Evolutionary conservation across 35 echinoderm and acorn worm species (phyloP), one percentile per base, ranked within the genome.

Genomic region (Acanthaster planci): DNA sequence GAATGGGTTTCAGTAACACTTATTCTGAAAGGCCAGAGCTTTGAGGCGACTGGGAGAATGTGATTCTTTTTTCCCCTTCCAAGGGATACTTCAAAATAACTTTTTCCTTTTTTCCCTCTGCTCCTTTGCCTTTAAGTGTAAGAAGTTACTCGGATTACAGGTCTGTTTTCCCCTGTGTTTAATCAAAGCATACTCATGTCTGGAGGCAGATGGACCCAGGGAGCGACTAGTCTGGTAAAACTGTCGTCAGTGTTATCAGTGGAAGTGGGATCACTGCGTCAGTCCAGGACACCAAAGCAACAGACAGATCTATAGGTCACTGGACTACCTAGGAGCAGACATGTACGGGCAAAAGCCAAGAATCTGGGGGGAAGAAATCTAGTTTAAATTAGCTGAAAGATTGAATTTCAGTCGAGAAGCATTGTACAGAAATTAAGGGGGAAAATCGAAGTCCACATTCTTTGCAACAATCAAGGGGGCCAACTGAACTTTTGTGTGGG

Each of bases 1-100:
- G 64, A 72, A 27, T 31, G 34, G 64, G 64, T 72, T 72, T 72
- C 64, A 72, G 64, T 72, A 29, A 72, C 64, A 72, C 64, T 72
- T 72, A 72, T 72, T 9, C 64, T 72, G 64, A 72, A 72, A 72
- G 64, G 29, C 64, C 64, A 34, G 26, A 14, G 64, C 64, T 72
- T 72, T 31, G 34, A 34, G 64, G 64, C 64, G 22, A 72, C 23
- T 23, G 34, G 23, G 26, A 14, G 26, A 1, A 72, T 5, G 64
- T 27, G 64, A 72, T 34, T 12, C 23, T n/a, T 72, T 31, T 29
- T 29, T 26, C 34, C 64, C 14, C 34, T 67, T 72, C 34, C 10
- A 31, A 72, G 64, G 7, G 12, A 72, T 72, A 72, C 64, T 72
- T 72, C 26, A 19, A 72, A 31, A 26, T 6, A 6, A 47, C 4